These are phyloP conservation scores for Epinephelus malabaricus DNA, from an alignment of 2,797 vertebrate species.

Conservation along the genomic window DNA sequence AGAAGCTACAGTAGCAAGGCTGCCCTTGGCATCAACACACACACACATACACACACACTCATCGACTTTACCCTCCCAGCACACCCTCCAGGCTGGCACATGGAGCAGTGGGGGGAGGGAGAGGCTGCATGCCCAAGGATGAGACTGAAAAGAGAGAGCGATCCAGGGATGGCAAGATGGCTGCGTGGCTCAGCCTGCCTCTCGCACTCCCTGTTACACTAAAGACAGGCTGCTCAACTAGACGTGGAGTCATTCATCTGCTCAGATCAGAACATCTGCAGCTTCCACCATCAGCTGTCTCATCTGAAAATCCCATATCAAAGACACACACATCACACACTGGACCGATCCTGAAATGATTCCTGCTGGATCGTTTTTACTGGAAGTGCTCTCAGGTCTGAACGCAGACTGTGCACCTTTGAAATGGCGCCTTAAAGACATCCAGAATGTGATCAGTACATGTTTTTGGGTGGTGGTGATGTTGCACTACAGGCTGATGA, in stretches of 20 bases:
- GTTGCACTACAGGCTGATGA: conserved; percentile 2
- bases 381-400: conserved; percentile 32
- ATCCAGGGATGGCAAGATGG: conserved; percentile 73
- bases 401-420: conserved; percentile 21
- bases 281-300: conserved; percentile 34
- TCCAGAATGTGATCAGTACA: neutral
- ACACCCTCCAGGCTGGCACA: conserved; percentile 81
- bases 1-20: conserved; percentile 59
- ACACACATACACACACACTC: conserved; percentile 39
- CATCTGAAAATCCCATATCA: conserved; percentile 44
- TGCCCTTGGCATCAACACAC: conserved; percentile 62
- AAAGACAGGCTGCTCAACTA: conserved; percentile 38
- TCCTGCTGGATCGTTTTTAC: conserved; percentile 26
- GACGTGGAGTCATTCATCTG: conserved; percentile 54
- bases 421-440: conserved; percentile 36
- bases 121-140: conserved; percentile 69
- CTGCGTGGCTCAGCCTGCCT: conserved; percentile 56
- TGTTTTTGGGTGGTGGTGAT: neutral
- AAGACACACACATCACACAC: conserved; percentile 23
- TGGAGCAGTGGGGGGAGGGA: conserved; percentile 75
- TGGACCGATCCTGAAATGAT: conserved; percentile 45
- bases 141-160: conserved; percentile 67
- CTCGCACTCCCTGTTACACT: conserved; percentile 29
- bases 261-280: conserved; percentile 58
- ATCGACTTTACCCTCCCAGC: conserved; percentile 72